Evolutionary conservation across 2,888 invertebrate genomes (phyloP).

Genomic region (Druceiella hillmani): DNA sequence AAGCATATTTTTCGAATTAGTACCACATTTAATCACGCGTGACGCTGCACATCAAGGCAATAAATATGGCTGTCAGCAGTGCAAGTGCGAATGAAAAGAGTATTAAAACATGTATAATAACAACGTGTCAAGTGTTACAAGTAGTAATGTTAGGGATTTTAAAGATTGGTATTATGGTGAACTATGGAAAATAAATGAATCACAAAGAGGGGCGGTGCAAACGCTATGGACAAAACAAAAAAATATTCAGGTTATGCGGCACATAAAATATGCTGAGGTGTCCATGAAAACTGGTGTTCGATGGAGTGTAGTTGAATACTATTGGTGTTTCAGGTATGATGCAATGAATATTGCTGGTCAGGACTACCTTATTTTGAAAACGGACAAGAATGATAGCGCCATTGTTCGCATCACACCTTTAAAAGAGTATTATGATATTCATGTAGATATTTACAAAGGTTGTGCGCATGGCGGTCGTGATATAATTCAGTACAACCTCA

Average conservation of each 20-base stretch:
- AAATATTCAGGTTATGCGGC: neutral
- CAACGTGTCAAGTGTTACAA: neutral
- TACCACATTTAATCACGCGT: too few relatives aligned
- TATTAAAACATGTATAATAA: neutral
- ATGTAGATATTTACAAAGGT: too few relatives aligned
- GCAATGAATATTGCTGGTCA: too few relatives aligned
- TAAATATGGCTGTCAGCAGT: neutral
- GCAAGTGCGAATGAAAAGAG: neutral
- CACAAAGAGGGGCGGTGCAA: conserved; percentile 6
- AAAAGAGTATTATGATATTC: conserved; percentile 9
- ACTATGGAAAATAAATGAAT: conserved; percentile 3
- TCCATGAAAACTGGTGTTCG: conserved; percentile 2
- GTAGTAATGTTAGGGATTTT: conserved; percentile 4
- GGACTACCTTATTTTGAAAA: neutral
- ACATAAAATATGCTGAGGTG: too few relatives aligned
- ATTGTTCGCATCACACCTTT: neutral
- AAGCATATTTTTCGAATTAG: too few relatives aligned
- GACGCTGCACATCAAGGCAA: conserved; percentile 1
- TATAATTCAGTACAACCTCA: conserved; percentile 6
- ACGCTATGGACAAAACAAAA: conserved; percentile 6
- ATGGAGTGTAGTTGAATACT: conserved; percentile 7
- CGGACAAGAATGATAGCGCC: conserved; percentile 1
- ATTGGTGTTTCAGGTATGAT: neutral
- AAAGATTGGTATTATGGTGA: conserved; percentile 6
- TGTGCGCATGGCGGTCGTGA: too few relatives aligned